phyloP scores from a whole-genome alignment of 2,888 invertebrate species.

The Ametastegia equiseti region DNA sequence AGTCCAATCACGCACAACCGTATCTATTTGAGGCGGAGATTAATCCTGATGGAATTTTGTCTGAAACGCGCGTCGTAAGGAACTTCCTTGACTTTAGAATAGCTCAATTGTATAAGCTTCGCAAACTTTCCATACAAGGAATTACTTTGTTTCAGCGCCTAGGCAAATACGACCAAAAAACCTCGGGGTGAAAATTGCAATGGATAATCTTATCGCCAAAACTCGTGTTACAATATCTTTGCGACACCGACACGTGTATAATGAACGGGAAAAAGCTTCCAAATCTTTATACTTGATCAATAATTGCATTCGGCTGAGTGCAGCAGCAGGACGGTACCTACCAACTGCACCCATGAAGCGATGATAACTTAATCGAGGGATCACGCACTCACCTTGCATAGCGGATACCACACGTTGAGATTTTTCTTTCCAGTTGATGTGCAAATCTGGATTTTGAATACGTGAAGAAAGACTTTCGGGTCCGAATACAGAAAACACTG shows the following conservation, averaged over 20 bases:
- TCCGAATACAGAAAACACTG: neutral
- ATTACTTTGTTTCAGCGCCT: no score
- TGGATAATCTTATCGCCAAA: no score
- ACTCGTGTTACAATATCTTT: no score
- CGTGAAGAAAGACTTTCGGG: neutral
- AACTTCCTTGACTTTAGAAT: neutral
- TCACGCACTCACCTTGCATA: neutral
- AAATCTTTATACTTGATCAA: no score
- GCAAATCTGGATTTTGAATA: neutral
- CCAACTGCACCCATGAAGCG: no score
- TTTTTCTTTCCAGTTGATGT: neutral
- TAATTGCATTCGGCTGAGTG: no score
- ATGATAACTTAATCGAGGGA: neutral
- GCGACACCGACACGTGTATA: no score
- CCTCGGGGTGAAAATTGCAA: no score
- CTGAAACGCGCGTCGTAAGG: neutral
- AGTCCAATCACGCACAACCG: no score
- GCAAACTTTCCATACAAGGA: neutral
- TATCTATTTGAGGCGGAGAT: neutral
- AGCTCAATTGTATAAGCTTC: neutral
- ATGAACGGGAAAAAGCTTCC: no score
- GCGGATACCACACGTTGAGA: neutral
- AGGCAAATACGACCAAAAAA: no score
- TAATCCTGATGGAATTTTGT: neutral
- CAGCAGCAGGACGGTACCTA: no score